These are phyloP conservation scores for Amphimedon queenslandica DNA, from an alignment of 37 sponge, comb jelly and placozoan species.

Conservation along the genomic window DNA sequence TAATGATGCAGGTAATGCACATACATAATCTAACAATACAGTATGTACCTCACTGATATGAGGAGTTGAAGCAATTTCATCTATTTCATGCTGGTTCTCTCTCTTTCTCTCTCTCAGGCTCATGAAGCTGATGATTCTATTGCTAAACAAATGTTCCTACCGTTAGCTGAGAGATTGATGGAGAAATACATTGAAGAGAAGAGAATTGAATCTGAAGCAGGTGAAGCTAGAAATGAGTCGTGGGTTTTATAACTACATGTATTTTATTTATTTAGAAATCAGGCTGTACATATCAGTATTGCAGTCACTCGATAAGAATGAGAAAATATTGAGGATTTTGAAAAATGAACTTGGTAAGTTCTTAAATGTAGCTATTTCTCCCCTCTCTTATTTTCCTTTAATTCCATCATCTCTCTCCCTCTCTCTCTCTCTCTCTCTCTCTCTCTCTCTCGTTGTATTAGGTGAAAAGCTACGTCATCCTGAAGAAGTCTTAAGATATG, in stretches of 20 bases:
- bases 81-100: not conserved
- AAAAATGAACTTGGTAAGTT: slow-evolving; percentile 43
- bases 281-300: slow-evolving; percentile 63
- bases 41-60: too few species aligned
- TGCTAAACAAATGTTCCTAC: slow-evolving; percentile 48
- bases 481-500: slow-evolving; percentile 26
- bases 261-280: slow-evolving; percentile 33
- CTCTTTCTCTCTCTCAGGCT: slow-evolving; percentile 29
- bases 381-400: too few species aligned
- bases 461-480: slow-evolving; percentile 34
- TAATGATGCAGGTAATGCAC: slow-evolving; percentile 94
- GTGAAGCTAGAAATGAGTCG: slow-evolving; percentile 2
- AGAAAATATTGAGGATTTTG: slow-evolving; percentile 44
- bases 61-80: not conserved
- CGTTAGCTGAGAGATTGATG: slow-evolving; percentile 85
- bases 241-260: slow-evolving; percentile 1
- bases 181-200: slow-evolving; percentile 66
- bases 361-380: too few species aligned
- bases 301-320: slow-evolving; percentile 44
- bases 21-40: too few species aligned
- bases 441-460: slow-evolving; percentile 1
- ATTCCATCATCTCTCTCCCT: too few species aligned
- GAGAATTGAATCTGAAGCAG: slow-evolving; percentile 75
- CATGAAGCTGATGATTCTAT: slow-evolving; percentile 18
- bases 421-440: not conserved